Evolutionary conservation across 1,140 invertebrate species (phyloP), one percentile per base, ranked within the genome.

Genomic region (Nylanderia fulva): DNA sequence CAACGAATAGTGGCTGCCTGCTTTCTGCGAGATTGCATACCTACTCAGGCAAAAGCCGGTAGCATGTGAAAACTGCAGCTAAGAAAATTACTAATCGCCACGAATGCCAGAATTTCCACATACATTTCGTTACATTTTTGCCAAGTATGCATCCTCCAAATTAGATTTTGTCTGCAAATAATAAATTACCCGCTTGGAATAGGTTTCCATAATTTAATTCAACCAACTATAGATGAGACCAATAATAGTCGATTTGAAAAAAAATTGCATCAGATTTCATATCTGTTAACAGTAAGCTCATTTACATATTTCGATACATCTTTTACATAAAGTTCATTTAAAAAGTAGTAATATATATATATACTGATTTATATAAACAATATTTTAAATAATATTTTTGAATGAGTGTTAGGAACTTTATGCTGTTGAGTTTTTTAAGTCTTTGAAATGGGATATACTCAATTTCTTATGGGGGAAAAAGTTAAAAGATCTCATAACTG

Each of bases 11-110:
- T 39, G 27, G 56, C 29, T 71, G 77, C 77, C 77, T 82, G 77
- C 77, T 82, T 82, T 82, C 77, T 82, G 27, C 45, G 77, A 72
- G 66, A 82, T 82, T 82, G 66, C 77, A 82, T 82, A 82, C 66
- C 77, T 82, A 82, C 52, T 72, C 66, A 68, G 24, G 36, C 66
- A 72, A 82, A 60, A 72, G 77, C 52, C 52, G 11, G 36, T 21
- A 71, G 48, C 52, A 82, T 13, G 66, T 82, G 77, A 82, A 82
- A 82, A 82, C 66, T 82, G 68, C 66, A 82, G 77, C 66, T 82
- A 82, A 82, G 66, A 18, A 82, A 82, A 82, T 82, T 82, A 82
- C 77, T 82, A 72, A 82, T 82, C 77, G 77, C 77, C 56, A 58
- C 54, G 66, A 71, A 39, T 60, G 39, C 52, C 21, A 71, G 15